Evolutionary conservation across 2,113 vertebrate genomes (phyloP), one percentile per base, ranked within the genome.

Genomic region (Spea multiplicata): DNA sequence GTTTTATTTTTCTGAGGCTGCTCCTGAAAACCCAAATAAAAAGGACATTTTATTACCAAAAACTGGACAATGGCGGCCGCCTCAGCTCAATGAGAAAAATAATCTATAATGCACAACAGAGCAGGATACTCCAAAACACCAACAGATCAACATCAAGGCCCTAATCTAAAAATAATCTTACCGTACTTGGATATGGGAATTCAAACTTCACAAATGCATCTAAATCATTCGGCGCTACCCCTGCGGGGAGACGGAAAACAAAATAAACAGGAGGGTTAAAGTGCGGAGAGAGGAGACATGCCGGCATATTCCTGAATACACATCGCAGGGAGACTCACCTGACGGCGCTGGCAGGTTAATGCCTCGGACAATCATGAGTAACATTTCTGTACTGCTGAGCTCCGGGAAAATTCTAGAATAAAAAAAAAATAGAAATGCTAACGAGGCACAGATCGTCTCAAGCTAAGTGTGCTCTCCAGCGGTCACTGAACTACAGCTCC

Each of bases 381-480:
- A 93, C 96, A 98, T 96, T 85, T 98, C 97, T 73, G 95, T 98
- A 84, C 97, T 98, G 88, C 92, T 98, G 81, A 99, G 94, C 76
- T 99, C 96, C 55, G 97, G 94, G 90, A 98, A 98, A 82, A 99
- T 96, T 88, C 97, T 99, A 85, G 10, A 13, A 59, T 13, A 13
- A 59, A 13, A 13, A 59, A n/a, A 59, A 53, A 59, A 13, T 13
- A 13, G 6, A 59, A 59, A 13, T 30, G 30, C 1, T 30, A 30
- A 30, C 30, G 30, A 30, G 30, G 30, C 30, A 30, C 30, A 30
- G 30, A 30, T 30, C 30, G 30, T 30, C 30, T 30, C 30, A 30
- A 30, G 30, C 30, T 30, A 30, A 30, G 1, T 30, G 30, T 30
- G 30, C 30, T 30, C 30, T 1, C 30, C 30, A 30, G 30, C 30